phyloP scores from a whole-genome alignment of 2,797 vertebrate genomes.

The Dallia pectoralis region DNA sequence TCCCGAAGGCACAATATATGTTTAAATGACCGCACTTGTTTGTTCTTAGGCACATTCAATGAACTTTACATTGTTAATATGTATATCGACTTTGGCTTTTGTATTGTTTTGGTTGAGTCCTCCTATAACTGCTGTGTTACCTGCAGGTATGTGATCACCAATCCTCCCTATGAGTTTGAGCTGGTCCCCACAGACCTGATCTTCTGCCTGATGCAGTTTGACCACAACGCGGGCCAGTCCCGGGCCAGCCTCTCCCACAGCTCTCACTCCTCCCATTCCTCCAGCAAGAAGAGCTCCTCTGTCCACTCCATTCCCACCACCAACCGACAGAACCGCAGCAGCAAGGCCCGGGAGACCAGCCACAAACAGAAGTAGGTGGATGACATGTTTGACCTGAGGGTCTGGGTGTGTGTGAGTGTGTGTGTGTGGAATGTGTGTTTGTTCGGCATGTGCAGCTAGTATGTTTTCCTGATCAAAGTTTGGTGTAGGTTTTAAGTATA shows the following conservation, averaged over 20 bases:
- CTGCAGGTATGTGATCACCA: constrained; percentile 95
- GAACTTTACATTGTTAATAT: background rate
- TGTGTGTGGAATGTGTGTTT: constrained; percentile 48
- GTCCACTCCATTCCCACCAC: constrained; percentile 92
- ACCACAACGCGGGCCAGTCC: constrained; percentile 98
- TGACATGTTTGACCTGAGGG: constrained; percentile 63
- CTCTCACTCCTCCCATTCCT: constrained; percentile 97
- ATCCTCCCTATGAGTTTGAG: constrained; percentile 97
- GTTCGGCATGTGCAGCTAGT: constrained; percentile 15
- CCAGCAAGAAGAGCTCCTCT: constrained; percentile 99
- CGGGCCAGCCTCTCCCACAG: constrained; percentile 96
- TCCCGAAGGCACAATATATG: too few relatives aligned
- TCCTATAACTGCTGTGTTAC: constrained; percentile 12
- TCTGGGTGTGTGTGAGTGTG: constrained; percentile 53
- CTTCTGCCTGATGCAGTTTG: constrained; percentile 99
- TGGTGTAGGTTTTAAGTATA: background rate
- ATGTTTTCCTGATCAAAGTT: background rate
- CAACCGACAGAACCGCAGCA: constrained; percentile 91
- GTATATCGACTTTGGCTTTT: background rate
- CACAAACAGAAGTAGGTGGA: constrained; percentile 97
- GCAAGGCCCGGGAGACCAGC: constrained; percentile 89
- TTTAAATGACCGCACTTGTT: too few relatives aligned
- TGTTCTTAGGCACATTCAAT: too few relatives aligned
- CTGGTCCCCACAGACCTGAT: constrained; percentile 97
- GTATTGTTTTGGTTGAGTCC: background rate